Conservation (phyloP, 2,113 vertebrate genomes). For the Ardeotis arabs region DNA sequence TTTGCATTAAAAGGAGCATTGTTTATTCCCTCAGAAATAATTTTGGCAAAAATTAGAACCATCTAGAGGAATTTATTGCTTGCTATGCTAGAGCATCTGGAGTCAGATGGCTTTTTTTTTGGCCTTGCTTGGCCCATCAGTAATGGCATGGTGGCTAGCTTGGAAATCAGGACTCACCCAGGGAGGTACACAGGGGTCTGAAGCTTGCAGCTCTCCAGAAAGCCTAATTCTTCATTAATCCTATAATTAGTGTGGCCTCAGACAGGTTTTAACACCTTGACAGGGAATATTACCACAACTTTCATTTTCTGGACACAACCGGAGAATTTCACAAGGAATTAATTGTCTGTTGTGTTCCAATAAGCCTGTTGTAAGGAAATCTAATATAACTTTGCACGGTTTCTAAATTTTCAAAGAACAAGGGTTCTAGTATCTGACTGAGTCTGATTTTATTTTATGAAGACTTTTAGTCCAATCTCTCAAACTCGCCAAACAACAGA, state of each 20-base stretch:
- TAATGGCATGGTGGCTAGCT: neutral
- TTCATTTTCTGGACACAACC: neutral
- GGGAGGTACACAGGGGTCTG: rapidly evolving
- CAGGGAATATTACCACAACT: neutral
- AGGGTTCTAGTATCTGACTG: rapidly evolving
- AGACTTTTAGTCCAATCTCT: neutral
- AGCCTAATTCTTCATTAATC: neutral
- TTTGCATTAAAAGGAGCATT: rapidly evolving
- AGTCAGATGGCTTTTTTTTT: neutral
- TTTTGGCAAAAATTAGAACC: neutral
- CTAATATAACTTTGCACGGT: neutral
- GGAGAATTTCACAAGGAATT: neutral
- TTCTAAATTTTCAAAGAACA: neutral
- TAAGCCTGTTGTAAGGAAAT: neutral
- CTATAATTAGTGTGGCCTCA: neutral
- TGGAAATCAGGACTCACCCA: neutral
- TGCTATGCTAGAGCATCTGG: neutral
- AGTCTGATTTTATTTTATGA: neutral
- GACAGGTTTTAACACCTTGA: neutral
- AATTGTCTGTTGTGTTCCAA: neutral
- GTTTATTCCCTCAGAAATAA: neutral
- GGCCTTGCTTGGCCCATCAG: rapidly evolving
- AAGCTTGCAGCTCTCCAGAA: neutral
- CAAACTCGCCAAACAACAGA: neutral
- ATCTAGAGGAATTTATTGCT: neutral